These are phyloP conservation scores for Zygothrica quintamaculata DNA, from an alignment of 2,888 invertebrate species.

Conservation along the genomic window DNA sequence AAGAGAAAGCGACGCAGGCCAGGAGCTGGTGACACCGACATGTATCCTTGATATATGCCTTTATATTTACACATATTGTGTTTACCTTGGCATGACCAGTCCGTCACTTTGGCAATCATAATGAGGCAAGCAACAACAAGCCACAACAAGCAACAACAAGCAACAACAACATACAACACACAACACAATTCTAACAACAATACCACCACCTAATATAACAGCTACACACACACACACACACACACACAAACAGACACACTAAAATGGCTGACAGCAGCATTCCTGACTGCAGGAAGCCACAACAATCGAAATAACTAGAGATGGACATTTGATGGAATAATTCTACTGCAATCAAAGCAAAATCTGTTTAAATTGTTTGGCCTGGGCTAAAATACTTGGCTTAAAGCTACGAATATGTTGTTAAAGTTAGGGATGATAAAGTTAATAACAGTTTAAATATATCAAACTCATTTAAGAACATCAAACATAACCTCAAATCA, in stretches of 20 bases:
- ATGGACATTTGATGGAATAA: constrained; percentile 38
- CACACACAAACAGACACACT: constrained; percentile 10
- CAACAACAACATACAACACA: constrained; percentile 12
- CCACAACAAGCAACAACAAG: constrained; percentile 18
- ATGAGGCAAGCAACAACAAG: constrained; percentile 67
- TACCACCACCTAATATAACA: constrained; percentile 6
- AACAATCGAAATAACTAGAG: constrained; percentile 53
- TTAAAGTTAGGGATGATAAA: too few relatives aligned
- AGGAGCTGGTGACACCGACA: constrained; percentile 40
- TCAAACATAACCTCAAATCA: too few relatives aligned
- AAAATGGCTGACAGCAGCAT: constrained; percentile 74
- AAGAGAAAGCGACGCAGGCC: background rate
- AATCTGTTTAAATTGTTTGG: background rate
- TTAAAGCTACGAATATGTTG: too few relatives aligned
- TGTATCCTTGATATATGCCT: constrained; percentile 56
- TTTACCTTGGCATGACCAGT: constrained; percentile 79
- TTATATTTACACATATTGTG: constrained; percentile 77
- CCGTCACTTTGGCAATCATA: constrained; percentile 80
- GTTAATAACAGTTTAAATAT: too few relatives aligned
- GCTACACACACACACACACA: constrained; percentile 3
- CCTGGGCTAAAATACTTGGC: too few relatives aligned
- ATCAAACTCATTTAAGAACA: too few relatives aligned
- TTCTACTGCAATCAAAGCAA: background rate
- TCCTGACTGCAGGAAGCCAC: constrained; percentile 67
- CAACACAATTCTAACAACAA: constrained; percentile 8